phyloP scores from a whole-genome alignment of 2,113 vertebrate genomes.

The Bubo blakistoni region DNA sequence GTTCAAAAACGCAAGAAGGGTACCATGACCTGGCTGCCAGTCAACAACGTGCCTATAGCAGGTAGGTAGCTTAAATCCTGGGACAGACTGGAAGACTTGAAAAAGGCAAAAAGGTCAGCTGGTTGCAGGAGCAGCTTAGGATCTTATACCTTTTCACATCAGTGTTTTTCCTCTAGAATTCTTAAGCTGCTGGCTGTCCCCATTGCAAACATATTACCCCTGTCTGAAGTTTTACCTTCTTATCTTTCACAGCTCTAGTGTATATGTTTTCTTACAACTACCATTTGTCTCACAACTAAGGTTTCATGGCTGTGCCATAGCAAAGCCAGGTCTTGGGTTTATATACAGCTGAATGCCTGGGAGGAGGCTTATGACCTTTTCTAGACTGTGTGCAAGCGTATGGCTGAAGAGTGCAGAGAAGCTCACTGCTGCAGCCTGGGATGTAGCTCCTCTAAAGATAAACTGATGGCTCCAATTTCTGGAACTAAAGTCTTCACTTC shows the following conservation, averaged over 20 bases:
- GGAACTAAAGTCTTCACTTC: background rate
- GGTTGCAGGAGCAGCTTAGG: background rate
- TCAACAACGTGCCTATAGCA: slow-evolving; percentile 70
- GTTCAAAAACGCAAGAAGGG: slow-evolving; percentile 89
- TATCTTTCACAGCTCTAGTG: background rate
- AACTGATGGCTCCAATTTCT: background rate
- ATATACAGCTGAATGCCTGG: background rate
- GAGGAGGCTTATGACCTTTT: background rate
- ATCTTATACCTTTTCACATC: background rate
- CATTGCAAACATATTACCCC: background rate
- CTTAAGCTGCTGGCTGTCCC: background rate
- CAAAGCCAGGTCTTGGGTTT: background rate
- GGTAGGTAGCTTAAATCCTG: slow-evolving; percentile 63
- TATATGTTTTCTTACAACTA: background rate
- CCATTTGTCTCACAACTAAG: background rate
- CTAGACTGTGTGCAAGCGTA: background rate
- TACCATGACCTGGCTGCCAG: slow-evolving; percentile 79
- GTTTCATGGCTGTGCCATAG: background rate
- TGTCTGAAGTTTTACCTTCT: background rate
- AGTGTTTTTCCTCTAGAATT: background rate
- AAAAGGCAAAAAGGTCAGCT: background rate
- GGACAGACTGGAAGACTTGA: background rate
- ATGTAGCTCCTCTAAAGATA: background rate
- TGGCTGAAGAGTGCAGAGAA: background rate
- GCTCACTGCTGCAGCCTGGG: background rate